Conservation (phyloP, 2,797 vertebrate species). For the Hephaestus fuliginosus region DNA sequence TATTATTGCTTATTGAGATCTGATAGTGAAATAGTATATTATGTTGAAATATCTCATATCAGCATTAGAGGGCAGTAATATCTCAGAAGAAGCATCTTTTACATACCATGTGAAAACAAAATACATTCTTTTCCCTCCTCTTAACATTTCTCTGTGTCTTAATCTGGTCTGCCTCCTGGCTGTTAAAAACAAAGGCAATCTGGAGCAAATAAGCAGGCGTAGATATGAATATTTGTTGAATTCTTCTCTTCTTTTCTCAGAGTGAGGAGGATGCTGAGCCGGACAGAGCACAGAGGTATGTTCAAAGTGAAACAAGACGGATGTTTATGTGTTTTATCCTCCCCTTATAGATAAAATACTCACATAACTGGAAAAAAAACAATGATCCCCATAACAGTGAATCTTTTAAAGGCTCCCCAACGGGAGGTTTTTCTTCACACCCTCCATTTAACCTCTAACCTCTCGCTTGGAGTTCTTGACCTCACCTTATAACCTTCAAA, state of each 20-base stretch:
- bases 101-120: not conserved
- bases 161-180: not conserved
- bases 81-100: slow-evolving; percentile 38
- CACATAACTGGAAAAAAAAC: slow-evolving; percentile 10
- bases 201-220: not conserved
- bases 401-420: not conserved
- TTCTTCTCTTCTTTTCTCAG: slow-evolving; percentile 9
- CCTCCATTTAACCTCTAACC: slow-evolving; percentile 49
- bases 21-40: not conserved
- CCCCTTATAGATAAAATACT: not conserved
- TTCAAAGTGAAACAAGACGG: not conserved
- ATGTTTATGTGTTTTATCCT: not conserved
- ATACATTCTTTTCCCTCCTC: not conserved
- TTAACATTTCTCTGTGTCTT: not conserved
- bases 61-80: slow-evolving; percentile 74
- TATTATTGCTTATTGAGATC: not conserved
- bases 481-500: slow-evolving; percentile 31
- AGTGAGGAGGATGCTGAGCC: slow-evolving; percentile 55
- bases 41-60: slow-evolving; percentile 34
- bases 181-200: not conserved
- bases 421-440: slow-evolving; percentile 13
- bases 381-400: not conserved
- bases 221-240: slow-evolving; percentile 3
- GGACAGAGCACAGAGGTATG: slow-evolving; percentile 61
- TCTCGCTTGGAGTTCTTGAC: slow-evolving; percentile 35